Percentiles rank a stretch among this genome's conserved stretches.
Evolutionary conservation across 2,113 vertebrate species (phyloP).

Genomic region (Aegypius monachus): DNA sequence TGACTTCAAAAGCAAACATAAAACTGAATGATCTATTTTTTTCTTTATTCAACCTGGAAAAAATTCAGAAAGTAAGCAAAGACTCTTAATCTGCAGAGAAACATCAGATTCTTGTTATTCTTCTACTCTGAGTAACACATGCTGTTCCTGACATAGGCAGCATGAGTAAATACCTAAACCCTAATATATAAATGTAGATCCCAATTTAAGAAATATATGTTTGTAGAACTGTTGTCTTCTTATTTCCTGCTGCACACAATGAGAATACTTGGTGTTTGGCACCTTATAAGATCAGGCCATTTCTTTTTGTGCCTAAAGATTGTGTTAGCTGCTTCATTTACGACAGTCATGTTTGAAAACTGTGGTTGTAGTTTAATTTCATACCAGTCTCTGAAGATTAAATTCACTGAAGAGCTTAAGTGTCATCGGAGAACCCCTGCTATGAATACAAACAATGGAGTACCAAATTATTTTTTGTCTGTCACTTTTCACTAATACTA

Average conservation of each 20-base stretch:
- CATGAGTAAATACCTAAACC: neutral
- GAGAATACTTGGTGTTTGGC: neutral
- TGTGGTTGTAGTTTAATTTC: neutral
- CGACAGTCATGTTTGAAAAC: neutral
- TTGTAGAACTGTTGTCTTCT: neutral
- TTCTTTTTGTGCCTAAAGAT: neutral
- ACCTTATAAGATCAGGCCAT: neutral
- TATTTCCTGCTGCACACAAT: neutral
- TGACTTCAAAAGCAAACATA: neutral
- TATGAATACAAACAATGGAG: neutral
- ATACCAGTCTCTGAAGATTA: neutral
- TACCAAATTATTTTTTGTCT: neutral
- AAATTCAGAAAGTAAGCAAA: neutral
- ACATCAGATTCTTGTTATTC: neutral
- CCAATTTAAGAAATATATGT: neutral
- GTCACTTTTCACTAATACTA: neutral
- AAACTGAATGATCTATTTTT: neutral
- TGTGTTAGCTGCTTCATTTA: neutral
- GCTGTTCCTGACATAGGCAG: neutral
- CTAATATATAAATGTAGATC: neutral
- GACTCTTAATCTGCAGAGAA: neutral
- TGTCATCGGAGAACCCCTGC: neutral
- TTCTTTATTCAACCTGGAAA: neutral
- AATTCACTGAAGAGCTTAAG: neutral
- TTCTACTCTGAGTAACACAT: neutral